These are phyloP conservation scores for Mesorhabditis belari DNA, from an alignment of 2,888 invertebrate genomes.

Conservation along the genomic window DNA sequence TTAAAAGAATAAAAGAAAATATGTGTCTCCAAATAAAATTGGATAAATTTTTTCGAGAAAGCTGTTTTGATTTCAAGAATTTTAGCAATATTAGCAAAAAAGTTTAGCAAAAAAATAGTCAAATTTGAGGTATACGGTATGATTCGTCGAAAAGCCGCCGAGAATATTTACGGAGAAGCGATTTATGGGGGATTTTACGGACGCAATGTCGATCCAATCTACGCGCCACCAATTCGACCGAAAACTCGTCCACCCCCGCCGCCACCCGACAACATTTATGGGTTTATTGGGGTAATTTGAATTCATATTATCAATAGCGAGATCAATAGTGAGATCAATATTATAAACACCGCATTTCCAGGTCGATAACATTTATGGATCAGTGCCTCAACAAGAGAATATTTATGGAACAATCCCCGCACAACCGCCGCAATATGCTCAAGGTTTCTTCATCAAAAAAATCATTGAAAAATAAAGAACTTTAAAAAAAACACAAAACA, in stretches of 20 bases:
- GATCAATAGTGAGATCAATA: too few relatives aligned
- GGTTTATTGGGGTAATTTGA: not conserved
- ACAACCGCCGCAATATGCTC: not conserved
- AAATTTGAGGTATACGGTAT: not conserved
- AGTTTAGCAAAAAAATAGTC: not conserved
- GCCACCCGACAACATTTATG: not conserved
- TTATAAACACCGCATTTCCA: too few relatives aligned
- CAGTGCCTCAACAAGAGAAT: not conserved
- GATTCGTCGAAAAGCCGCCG: not conserved
- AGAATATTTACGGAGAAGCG: not conserved
- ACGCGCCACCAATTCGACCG: not conserved
- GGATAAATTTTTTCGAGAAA: too few relatives aligned
- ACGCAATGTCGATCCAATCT: not conserved
- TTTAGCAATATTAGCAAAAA: not conserved
- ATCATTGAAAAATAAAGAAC: too few relatives aligned
- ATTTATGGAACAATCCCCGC: not conserved
- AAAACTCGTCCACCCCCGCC: not conserved
- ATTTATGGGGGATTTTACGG: not conserved
- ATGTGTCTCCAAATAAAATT: too few relatives aligned
- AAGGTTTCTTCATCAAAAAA: too few relatives aligned
- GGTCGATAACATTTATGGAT: not conserved
- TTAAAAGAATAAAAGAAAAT: too few relatives aligned
- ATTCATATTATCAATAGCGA: not conserved
- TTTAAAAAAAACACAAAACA: too few relatives aligned
- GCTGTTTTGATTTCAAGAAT: too few relatives aligned